A percentile compares a stretch with the other conserved stretches of the same genome.
These are phyloP conservation scores for Drosophila nr. perissopoda DNA, from an alignment of 2,888 invertebrate species.

Conservation along the genomic window DNA sequence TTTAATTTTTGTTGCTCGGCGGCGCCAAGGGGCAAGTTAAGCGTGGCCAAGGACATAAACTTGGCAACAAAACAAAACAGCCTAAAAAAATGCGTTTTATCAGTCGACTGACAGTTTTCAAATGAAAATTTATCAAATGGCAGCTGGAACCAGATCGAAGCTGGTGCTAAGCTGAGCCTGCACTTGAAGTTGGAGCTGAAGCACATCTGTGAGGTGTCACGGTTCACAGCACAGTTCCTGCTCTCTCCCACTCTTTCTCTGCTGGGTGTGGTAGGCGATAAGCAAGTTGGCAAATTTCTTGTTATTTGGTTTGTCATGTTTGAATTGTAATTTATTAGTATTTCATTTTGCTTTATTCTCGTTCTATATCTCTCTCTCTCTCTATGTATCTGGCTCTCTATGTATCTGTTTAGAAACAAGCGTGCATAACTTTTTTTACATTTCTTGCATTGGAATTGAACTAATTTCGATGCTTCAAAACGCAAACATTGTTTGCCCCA, in stretches of 20 bases:
- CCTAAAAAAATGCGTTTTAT: constrained; percentile 51
- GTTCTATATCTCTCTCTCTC: too few relatives aligned
- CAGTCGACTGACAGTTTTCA: constrained; percentile 71
- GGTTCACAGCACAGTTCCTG: constrained; percentile 17
- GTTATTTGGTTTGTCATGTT: constrained; percentile 35
- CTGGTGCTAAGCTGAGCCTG: background rate
- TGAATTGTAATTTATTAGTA: constrained; percentile 53
- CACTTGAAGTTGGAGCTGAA: background rate
- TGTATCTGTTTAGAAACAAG: constrained; percentile 33
- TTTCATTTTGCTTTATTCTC: constrained; percentile 14
- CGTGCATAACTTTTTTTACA: constrained; percentile 34
- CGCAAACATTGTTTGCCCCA: constrained; percentile 27
- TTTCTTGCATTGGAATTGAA: constrained; percentile 33
- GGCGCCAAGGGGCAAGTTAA: constrained; percentile 46
- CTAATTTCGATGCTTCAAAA: constrained; percentile 49
- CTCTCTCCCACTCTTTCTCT: background rate
- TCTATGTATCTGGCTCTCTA: background rate
- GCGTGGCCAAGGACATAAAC: constrained; percentile 46
- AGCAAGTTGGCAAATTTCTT: constrained; percentile 55
- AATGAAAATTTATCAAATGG: constrained; percentile 64
- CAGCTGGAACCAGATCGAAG: constrained; percentile 43
- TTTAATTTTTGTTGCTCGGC: constrained; percentile 58
- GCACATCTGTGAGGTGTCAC: constrained; percentile 45
- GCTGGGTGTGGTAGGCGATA: constrained; percentile 34
- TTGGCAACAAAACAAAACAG: constrained; percentile 30